phyloP scores from a whole-genome alignment of 1,140 invertebrate genomes.

The Penaeus indicus region DNA sequence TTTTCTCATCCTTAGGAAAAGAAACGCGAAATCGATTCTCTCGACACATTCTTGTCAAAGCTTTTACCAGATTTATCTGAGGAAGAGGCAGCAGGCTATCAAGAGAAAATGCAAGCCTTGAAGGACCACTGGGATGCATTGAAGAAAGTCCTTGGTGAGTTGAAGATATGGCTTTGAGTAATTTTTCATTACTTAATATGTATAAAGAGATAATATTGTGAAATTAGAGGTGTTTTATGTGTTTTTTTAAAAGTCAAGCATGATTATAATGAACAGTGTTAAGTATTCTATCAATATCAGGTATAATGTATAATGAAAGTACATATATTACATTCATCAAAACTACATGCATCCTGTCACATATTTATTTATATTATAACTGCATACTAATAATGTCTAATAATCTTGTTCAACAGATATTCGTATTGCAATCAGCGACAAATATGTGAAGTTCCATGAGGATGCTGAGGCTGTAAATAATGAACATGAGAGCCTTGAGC shows the following conservation, averaged over 20 bases:
- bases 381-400: no score
- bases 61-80: constrained; percentile 79
- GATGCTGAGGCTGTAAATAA: constrained; percentile 77
- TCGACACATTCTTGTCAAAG: constrained; percentile 77
- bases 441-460: constrained; percentile 83
- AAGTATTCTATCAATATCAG: no score
- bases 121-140: constrained; percentile 78
- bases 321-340: no score
- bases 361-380: no score
- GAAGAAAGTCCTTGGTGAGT: constrained; percentile 76
- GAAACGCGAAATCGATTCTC: constrained; percentile 75
- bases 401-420: constrained; percentile 33
- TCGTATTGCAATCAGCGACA: constrained; percentile 71
- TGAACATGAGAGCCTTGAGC: constrained; percentile 79
- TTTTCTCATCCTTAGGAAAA: constrained; percentile 42
- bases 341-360: no score
- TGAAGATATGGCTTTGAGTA: not conserved
- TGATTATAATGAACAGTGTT: no score
- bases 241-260: no score
- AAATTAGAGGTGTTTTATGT: no score
- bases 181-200: no score
- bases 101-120: constrained; percentile 76
- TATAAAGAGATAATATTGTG: not conserved
- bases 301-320: no score
- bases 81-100: constrained; percentile 75